Evolutionary conservation across 2,888 invertebrate genomes (phyloP).

Genomic region (Cataglyphis albicans): DNA sequence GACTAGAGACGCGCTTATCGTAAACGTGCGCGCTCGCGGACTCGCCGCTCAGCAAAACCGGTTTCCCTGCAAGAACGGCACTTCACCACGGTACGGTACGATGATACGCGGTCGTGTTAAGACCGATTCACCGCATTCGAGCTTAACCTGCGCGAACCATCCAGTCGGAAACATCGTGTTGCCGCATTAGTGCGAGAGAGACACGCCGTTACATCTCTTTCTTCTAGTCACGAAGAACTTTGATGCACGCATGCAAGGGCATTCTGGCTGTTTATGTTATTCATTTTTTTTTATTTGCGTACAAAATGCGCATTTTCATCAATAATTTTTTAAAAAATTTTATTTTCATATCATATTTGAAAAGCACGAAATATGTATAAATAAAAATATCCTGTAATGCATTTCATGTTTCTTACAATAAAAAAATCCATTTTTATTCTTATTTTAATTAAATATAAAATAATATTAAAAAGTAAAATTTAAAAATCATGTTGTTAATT

Average conservation of each 20-base stretch:
- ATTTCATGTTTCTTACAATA: neutral
- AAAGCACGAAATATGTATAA: neutral
- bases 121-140: slow-evolving; percentile 18
- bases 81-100: slow-evolving; percentile 16
- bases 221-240: neutral
- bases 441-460: neutral
- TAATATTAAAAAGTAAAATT: neutral
- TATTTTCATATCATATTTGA: neutral
- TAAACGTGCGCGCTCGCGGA: slow-evolving; percentile 1
- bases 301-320: neutral
- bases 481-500: neutral
- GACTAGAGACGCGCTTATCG: slow-evolving; percentile 28
- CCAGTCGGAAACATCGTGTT: neutral
- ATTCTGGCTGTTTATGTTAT: slow-evolving; percentile 8
- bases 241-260: neutral
- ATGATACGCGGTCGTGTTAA: slow-evolving; percentile 30
- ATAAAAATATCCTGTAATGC: neutral
- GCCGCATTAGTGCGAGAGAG: neutral
- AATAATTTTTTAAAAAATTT: neutral
- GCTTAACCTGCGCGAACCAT: slow-evolving; percentile 19
- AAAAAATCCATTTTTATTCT: neutral
- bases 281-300: neutral
- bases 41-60: slow-evolving; percentile 29
- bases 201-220: slow-evolving; percentile 1
- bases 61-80: slow-evolving; percentile 27